phyloP scores from a whole-genome alignment of 2,888 invertebrate species.

The Dasysyrphus tricinctus region DNA sequence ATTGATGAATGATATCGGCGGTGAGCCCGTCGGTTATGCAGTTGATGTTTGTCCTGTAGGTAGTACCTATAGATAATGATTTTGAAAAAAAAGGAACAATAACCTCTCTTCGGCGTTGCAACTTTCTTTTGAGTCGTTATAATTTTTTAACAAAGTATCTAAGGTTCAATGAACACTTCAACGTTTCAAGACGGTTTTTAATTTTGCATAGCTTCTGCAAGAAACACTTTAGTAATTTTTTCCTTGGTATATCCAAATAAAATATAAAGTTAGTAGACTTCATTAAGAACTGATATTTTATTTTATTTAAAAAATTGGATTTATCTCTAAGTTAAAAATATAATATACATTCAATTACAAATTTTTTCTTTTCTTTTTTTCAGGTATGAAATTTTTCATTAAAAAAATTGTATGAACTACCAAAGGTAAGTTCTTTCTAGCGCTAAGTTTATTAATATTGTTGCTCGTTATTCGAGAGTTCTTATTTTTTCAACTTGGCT shows the following conservation, averaged over 20 bases:
- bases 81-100: background rate
- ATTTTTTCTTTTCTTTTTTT: background rate
- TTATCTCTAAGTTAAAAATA: background rate
- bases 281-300: too few species aligned
- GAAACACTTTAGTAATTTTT: too few species aligned
- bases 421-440: too few species aligned
- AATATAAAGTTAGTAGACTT: too few species aligned
- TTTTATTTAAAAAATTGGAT: too few species aligned
- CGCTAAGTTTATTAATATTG: too few species aligned
- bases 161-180: background rate
- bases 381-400: background rate
- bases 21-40: background rate
- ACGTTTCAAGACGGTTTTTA: background rate
- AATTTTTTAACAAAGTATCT: background rate
- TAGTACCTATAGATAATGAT: too few species aligned
- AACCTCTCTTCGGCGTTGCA: background rate
- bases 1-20: conserved; percentile 63
- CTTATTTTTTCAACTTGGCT: too few species aligned
- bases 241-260: too few species aligned
- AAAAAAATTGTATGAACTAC: too few species aligned
- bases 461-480: too few species aligned
- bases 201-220: background rate
- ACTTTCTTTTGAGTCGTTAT: background rate
- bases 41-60: conserved; percentile 3
- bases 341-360: background rate